Percentiles rank a stretch among this genome's conserved stretches.
These are phyloP conservation scores for Polyommatus iphigenia DNA, from an alignment of 2,888 invertebrate genomes.

Conservation along the genomic window DNA sequence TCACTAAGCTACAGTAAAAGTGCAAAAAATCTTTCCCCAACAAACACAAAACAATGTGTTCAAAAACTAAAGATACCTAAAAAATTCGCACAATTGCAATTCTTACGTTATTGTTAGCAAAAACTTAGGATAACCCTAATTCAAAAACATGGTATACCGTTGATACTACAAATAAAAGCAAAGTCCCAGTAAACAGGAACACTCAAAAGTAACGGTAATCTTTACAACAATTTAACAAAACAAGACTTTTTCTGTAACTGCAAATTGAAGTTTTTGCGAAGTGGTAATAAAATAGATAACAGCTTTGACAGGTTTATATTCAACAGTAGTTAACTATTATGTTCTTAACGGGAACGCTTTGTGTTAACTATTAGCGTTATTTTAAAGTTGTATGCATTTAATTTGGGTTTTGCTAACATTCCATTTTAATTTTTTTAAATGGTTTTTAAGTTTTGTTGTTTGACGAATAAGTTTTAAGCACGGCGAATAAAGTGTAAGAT, in stretches of 20 bases:
- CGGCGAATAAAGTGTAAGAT: background rate
- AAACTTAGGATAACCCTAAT: background rate
- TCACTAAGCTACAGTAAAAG: background rate
- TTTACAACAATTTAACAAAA: conserved; percentile 16
- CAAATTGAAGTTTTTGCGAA: conserved; percentile 12
- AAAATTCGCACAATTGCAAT: background rate
- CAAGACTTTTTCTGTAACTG: conserved; percentile 2
- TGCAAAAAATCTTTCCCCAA: background rate
- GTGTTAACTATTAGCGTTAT: background rate
- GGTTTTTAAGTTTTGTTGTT: too few relatives aligned
- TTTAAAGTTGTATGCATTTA: background rate
- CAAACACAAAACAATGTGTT: background rate
- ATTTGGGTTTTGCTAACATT: background rate
- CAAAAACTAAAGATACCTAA: background rate
- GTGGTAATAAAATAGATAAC: conserved; percentile 10
- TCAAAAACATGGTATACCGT: conserved; percentile 12
- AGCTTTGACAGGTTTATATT: conserved; percentile 1
- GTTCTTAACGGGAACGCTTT: background rate
- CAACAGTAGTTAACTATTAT: conserved; percentile 19
- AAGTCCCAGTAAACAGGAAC: background rate
- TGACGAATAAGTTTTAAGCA: background rate
- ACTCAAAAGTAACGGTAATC: background rate
- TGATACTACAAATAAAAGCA: background rate
- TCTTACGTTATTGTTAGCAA: background rate
- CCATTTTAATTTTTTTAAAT: too few relatives aligned